Evolutionary conservation across 2,113 vertebrate species (phyloP).

Genomic region (Oriolus oriolus): DNA sequence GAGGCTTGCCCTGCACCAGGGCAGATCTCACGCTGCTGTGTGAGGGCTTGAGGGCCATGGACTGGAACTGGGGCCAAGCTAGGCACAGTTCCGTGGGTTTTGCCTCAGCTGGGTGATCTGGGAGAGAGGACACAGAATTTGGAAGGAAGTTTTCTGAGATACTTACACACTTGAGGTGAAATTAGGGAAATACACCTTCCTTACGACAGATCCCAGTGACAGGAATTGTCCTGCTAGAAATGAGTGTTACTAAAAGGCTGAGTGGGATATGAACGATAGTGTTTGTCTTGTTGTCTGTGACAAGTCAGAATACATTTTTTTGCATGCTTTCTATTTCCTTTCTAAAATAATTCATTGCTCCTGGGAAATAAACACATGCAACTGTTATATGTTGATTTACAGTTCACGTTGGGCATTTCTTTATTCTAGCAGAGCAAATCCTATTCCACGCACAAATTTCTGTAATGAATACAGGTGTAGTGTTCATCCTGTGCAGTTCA

Average conservation of each 20-base stretch:
- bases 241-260: not conserved
- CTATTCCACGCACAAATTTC: not conserved
- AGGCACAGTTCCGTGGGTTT: rapidly evolving
- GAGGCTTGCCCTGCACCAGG: rapidly evolving
- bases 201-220: not conserved
- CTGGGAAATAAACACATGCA: not conserved
- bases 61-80: rapidly evolving
- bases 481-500: not conserved
- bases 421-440: not conserved
- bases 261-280: not conserved
- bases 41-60: rapidly evolving
- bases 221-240: not conserved
- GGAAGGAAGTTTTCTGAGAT: not conserved
- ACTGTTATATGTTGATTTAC: not conserved
- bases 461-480: not conserved
- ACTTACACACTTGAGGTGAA: not conserved
- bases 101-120: no score
- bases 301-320: not conserved
- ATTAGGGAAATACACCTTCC: not conserved
- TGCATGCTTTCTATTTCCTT: not conserved
- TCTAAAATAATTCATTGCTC: not conserved
- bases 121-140: not conserved
- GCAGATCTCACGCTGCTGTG: rapidly evolving
- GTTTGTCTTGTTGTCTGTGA: not conserved
- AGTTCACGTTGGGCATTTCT: not conserved